Conservation (phyloP, 2,888 invertebrate species). For the Cephonodes hylas region DNA sequence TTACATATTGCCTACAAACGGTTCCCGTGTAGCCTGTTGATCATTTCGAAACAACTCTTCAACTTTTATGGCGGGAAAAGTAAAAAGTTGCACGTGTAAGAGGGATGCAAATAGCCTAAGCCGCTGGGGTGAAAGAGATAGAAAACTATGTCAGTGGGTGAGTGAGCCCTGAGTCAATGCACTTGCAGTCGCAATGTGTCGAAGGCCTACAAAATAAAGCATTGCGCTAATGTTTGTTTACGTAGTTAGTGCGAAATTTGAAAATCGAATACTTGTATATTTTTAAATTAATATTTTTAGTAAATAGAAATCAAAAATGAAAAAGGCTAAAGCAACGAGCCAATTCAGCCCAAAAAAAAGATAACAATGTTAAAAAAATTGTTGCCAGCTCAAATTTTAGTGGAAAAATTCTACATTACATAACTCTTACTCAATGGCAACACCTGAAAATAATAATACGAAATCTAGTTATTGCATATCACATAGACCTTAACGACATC, state of each 20-base stretch:
- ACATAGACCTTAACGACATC: not conserved
- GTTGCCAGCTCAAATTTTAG: not conserved
- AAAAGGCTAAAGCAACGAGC: too few relatives aligned
- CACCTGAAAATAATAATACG: not conserved
- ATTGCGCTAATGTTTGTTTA: not conserved
- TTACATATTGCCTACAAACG: not conserved
- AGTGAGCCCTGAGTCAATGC: conserved; percentile 60
- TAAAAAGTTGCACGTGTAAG: conserved; percentile 51
- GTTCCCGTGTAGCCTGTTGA: conserved; percentile 19
- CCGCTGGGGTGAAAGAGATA: conserved; percentile 43
- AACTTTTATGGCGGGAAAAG: conserved; percentile 65
- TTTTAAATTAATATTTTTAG: too few relatives aligned
- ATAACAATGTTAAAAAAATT: too few relatives aligned
- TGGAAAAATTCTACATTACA: not conserved
- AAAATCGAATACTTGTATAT: not conserved
- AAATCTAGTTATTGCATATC: not conserved
- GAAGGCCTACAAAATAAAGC: conserved; percentile 8
- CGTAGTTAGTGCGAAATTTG: not conserved
- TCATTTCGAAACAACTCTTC: conserved; percentile 56
- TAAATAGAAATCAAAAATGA: too few relatives aligned
- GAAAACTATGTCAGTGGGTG: conserved; percentile 71
- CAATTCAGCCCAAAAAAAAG: too few relatives aligned
- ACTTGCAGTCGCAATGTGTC: conserved; percentile 41
- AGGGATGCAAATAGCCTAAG: conserved; percentile 34
- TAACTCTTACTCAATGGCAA: not conserved